These are phyloP conservation scores for Gastrophryne carolinensis DNA, from an alignment of 2,797 vertebrate genomes.

Conservation along the genomic window DNA sequence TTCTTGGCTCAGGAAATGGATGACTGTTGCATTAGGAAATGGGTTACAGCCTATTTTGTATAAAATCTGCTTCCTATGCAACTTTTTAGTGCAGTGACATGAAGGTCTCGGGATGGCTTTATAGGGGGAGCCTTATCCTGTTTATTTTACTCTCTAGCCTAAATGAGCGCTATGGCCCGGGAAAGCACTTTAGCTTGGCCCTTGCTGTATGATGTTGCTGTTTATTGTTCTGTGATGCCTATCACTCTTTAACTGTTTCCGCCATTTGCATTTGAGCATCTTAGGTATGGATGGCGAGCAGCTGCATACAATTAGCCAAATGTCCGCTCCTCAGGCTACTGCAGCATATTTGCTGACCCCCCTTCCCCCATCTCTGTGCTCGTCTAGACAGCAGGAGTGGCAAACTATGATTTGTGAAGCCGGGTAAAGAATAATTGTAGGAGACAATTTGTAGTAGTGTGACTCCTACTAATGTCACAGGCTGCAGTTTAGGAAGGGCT, in stretches of 20 bases:
- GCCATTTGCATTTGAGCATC: not conserved
- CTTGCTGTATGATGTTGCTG: not conserved
- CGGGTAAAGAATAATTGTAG: no score
- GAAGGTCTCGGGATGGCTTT: slow-evolving; percentile 29
- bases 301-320: not conserved
- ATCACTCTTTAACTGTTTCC: slow-evolving; percentile 17
- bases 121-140: slow-evolving; percentile 34
- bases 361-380: not conserved
- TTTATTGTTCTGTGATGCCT: slow-evolving; percentile 15
- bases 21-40: slow-evolving; percentile 15
- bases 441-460: no score
- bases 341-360: not conserved
- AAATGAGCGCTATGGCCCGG: not conserved
- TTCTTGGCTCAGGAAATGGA: slow-evolving; percentile 6
- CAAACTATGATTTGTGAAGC: no score
- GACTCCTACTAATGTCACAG: no score
- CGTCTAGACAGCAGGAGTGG: not conserved
- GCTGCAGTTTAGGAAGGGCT: not conserved
- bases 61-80: slow-evolving; percentile 41
- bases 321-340: not conserved
- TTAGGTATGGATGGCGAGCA: not conserved
- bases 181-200: not conserved
- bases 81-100: slow-evolving; percentile 3
- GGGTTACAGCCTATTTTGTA: slow-evolving; percentile 2
- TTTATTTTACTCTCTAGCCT: slow-evolving; percentile 14